These are phyloP conservation scores for Brachionichthys hirsutus DNA, from an alignment of 2,113 vertebrate species.

Conservation along the genomic window DNA sequence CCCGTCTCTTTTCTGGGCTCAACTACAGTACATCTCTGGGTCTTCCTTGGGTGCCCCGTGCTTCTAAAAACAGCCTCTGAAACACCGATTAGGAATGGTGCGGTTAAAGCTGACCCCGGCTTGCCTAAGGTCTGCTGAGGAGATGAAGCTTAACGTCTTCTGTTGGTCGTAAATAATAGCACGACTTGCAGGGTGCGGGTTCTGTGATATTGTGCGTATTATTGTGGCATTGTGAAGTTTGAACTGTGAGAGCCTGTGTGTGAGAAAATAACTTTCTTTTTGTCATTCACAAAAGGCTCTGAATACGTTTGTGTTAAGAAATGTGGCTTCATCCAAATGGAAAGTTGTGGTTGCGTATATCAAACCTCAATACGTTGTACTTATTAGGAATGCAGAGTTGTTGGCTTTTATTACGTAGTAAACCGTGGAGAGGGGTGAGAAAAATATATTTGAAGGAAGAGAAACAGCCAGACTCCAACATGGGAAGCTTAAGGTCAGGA, in stretches of 20 bases:
- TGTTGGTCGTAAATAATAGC: constrained; percentile 38
- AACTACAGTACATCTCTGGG: constrained; percentile 11
- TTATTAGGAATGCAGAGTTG: too few relatives aligned
- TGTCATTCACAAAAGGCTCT: constrained; percentile 3
- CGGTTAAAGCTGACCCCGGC: constrained; percentile 41
- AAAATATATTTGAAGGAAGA: too few relatives aligned
- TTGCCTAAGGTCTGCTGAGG: constrained; percentile 29
- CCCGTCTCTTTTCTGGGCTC: neutral
- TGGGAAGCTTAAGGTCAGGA: too few relatives aligned
- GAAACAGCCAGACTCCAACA: too few relatives aligned
- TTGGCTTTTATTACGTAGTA: too few relatives aligned
- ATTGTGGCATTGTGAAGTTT: constrained; percentile 11
- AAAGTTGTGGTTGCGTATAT: neutral
- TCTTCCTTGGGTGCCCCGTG: constrained; percentile 12
- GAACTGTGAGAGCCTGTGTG: neutral
- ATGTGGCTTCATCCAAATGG: neutral
- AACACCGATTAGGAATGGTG: constrained; percentile 38
- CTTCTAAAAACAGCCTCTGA: constrained; percentile 61
- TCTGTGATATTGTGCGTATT: constrained; percentile 24
- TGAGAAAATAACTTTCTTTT: neutral
- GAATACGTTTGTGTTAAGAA: constrained; percentile 20
- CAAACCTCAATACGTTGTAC: too few relatives aligned
- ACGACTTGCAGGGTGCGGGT: neutral
- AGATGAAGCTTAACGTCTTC: constrained; percentile 22
- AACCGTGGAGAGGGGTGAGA: too few relatives aligned